These are phyloP conservation scores for Campopleginae sp. DNA, from an alignment of 2,888 invertebrate species.

Conservation along the genomic window DNA sequence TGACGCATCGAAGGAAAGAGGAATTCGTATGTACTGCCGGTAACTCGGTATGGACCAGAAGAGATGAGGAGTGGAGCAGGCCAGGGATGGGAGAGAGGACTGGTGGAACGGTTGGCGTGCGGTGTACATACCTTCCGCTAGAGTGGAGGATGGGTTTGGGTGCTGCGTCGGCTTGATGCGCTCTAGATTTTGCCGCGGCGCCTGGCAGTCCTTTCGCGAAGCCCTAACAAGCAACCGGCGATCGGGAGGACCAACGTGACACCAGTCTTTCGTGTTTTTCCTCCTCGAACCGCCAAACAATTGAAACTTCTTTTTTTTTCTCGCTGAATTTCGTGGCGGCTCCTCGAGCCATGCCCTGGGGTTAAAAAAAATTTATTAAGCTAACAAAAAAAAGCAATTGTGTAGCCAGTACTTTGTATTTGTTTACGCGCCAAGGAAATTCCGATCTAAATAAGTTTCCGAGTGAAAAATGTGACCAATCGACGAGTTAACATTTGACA, in stretches of 20 bases:
- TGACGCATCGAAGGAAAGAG: slow-evolving; percentile 45
- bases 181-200: slow-evolving; percentile 79
- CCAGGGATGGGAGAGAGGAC: slow-evolving; percentile 24
- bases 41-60: slow-evolving; percentile 13
- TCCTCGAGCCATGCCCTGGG: neutral
- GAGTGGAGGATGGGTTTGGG: slow-evolving; percentile 51
- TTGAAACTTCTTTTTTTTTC: neutral
- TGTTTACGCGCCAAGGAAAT: slow-evolving; percentile 16
- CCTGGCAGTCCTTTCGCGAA: slow-evolving; percentile 82
- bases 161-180: slow-evolving; percentile 81
- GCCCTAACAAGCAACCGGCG: slow-evolving; percentile 79
- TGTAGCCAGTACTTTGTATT: neutral
- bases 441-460: neutral
- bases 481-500: neutral
- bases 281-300: slow-evolving; percentile 4
- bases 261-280: slow-evolving; percentile 24
- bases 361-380: neutral
- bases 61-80: neutral
- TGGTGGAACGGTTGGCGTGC: slow-evolving; percentile 39
- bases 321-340: neutral
- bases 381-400: neutral
- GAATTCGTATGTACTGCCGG: slow-evolving; percentile 45
- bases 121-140: slow-evolving; percentile 47
- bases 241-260: slow-evolving; percentile 58
- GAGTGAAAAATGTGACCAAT: neutral